A percentile compares a stretch with the other conserved stretches of the same genome.
These are phyloP conservation scores for Bombus haemorrhoidalis DNA, from an alignment of 1,140 invertebrate species.

Conservation along the genomic window DNA sequence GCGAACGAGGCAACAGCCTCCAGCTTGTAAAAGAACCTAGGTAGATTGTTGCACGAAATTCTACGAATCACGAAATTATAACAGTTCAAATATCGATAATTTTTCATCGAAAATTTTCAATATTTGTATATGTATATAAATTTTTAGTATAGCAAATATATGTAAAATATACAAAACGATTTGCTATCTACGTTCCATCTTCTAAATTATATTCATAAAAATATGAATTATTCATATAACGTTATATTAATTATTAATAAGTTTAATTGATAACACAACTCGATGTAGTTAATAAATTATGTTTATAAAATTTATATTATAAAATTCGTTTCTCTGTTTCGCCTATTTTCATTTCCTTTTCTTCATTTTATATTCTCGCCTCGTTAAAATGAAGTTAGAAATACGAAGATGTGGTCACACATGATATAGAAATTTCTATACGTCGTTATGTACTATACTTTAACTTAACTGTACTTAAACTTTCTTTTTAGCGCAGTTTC, in stretches of 20 bases:
- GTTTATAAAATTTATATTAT: not conserved
- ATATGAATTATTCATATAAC: no score
- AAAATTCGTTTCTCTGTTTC: not conserved
- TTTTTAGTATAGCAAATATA: no score
- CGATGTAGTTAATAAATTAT: not conserved
- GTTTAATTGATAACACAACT: not conserved
- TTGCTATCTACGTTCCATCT: not conserved
- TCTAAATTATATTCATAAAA: no score
- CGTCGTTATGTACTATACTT: not conserved
- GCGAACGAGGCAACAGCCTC: no score
- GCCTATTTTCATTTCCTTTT: not conserved
- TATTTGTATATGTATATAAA: no score
- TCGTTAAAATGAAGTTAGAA: not conserved
- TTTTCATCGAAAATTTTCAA: no score
- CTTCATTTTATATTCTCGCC: not conserved
- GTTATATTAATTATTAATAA: not conserved
- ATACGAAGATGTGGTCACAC: not conserved
- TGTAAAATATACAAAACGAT: not conserved
- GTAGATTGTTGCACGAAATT: no score
- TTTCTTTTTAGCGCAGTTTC: not conserved
- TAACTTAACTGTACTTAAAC: no score
- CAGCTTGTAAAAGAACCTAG: no score
- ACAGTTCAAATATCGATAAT: no score
- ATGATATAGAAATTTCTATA: not conserved
- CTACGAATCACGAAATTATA: no score